Evolutionary conservation across 2,888 invertebrate species (phyloP), one percentile per base, ranked within the genome.

Genomic region (Hanleya hanleyi): DNA sequence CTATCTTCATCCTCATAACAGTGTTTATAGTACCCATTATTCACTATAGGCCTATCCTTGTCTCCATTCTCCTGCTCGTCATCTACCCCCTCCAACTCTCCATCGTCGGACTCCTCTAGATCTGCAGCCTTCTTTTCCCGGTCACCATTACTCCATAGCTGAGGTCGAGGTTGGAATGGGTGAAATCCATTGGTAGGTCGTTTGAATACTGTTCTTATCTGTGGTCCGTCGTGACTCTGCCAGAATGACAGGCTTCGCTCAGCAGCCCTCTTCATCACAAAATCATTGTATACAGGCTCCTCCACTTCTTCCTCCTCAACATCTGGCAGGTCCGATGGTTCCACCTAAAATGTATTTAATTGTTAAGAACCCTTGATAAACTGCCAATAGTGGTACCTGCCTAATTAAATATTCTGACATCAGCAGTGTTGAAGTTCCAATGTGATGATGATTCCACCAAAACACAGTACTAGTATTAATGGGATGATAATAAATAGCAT

Each of bases 161-260:
- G 12, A 41, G 18, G 47, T 41, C 47, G 12, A 9, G 12, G 47
- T 15, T 41, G 47, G 47, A 9, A 41, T 9, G 12, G 47, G 12
- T 18, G 18, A 9, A 9, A 41, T 15, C 18, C 18, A n/a, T 15
- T 9, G 12, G 18, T 41, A 1, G 36, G 36, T 33, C 15, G 15
- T 4, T 26, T n/a, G 35, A 22, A 64, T 15, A 64, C 4, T 2
- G 15, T 18, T 15, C 64, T n/a, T 4, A 1, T 36, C 36, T 57
- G 57, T 4, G 73, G 68, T 0, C 78, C 47, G 35, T 67, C 69
- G 29, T 83, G 82, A 64, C 78, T 75, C 49, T 77, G 77, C 84
- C 84, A 84, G 41, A 82, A 71, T 2, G 82, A 83, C 51, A 82
- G 69, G 41, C 76, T 81, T 7, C 73, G 66, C 51, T 74, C 73